These are phyloP conservation scores for Sipha maydis DNA, from an alignment of 2,888 invertebrate species.

Conservation along the genomic window DNA sequence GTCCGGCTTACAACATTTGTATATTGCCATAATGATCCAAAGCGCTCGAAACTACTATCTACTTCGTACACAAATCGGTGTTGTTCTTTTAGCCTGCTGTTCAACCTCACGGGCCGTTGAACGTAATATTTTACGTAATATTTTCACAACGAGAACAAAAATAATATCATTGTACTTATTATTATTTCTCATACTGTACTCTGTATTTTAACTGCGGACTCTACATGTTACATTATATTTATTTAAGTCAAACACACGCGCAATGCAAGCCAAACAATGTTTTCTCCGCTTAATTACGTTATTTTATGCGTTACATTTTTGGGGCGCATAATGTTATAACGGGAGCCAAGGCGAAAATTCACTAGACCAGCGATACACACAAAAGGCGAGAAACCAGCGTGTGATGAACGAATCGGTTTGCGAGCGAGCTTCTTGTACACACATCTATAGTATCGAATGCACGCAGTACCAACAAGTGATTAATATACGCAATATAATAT, in stretches of 20 bases:
- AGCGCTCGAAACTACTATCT: too few relatives aligned
- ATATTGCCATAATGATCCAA: too few relatives aligned
- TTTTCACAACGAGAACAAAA: too few relatives aligned
- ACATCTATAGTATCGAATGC: too few relatives aligned
- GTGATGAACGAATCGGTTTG: background rate
- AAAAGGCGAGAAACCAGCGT: background rate
- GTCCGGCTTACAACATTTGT: too few relatives aligned
- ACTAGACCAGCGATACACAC: background rate
- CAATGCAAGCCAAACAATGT: background rate
- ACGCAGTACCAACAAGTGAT: too few relatives aligned
- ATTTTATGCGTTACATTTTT: background rate
- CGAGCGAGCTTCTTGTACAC: background rate
- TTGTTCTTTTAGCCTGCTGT: too few relatives aligned
- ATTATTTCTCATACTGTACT: too few relatives aligned
- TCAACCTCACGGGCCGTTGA: too few relatives aligned
- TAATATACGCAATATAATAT: background rate
- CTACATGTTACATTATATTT: background rate
- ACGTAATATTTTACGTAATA: too few relatives aligned
- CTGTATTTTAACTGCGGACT: background rate
- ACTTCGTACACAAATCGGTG: too few relatives aligned
- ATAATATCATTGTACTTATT: too few relatives aligned
- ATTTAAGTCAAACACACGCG: background rate
- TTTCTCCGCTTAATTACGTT: background rate
- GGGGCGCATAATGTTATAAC: background rate
- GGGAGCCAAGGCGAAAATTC: background rate